These are phyloP conservation scores for Riparia riparia DNA, from an alignment of 2,113 vertebrate genomes.

Conservation along the genomic window DNA sequence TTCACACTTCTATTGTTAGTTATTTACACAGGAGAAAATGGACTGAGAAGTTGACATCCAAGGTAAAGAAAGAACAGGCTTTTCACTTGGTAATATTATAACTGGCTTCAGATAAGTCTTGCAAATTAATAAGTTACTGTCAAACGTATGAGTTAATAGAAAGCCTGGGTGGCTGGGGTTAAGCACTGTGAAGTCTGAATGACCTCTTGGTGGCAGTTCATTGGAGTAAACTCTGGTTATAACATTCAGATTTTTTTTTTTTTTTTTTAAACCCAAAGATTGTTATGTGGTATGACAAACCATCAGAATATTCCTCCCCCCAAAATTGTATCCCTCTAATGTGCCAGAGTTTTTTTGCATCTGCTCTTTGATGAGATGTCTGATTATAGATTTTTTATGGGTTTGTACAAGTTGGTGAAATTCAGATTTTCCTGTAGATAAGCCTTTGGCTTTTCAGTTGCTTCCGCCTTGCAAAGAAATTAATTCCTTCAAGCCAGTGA, in stretches of 20 bases:
- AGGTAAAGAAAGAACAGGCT: not conserved
- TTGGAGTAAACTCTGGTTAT: not conserved
- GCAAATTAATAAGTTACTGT: not conserved
- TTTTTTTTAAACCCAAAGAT: not conserved
- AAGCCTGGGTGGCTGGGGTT: not conserved
- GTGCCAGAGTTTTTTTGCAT: not conserved
- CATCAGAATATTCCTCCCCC: rapidly evolving
- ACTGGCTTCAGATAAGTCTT: not conserved
- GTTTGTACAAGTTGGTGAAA: not conserved
- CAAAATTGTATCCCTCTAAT: not conserved
- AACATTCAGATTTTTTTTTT: not conserved
- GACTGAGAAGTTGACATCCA: not conserved
- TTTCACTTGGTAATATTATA: not conserved
- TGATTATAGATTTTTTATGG: not conserved
- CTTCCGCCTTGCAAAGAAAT: constrained; percentile 17
- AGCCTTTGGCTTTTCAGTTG: constrained; percentile 7
- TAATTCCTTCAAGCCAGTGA: constrained; percentile 21
- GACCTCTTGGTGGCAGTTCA: not conserved
- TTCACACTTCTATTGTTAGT: not conserved
- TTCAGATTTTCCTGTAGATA: constrained; percentile 17
- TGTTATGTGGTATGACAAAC: not conserved
- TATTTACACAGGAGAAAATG: not conserved
- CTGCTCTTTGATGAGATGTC: not conserved
- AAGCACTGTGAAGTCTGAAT: not conserved
- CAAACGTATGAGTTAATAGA: not conserved